Evolutionary conservation across 2,888 invertebrate genomes (phyloP), one percentile per base, ranked within the genome.

Genomic region (Cheilosia grossa): DNA sequence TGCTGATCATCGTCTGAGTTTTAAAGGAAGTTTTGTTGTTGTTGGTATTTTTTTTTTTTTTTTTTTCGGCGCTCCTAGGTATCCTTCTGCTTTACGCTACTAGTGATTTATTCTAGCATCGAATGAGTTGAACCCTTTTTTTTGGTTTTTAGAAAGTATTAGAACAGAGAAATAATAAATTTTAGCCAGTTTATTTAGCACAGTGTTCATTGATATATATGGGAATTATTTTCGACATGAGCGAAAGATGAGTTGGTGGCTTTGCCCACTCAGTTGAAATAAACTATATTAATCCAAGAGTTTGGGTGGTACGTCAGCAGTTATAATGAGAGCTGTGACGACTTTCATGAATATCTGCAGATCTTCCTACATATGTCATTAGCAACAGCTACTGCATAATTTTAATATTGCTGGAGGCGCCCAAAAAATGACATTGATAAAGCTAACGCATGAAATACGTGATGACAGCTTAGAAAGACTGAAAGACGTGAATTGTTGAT

Each of bases 41-140:
- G 27, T 27, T 27, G 27, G 27, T 27, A 1, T 19, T 0, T 24
- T 27, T 54, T 51, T 72, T 72, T 17, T 37, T 24, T 51, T 54
- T 51, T 72, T 72, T 17, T 37, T 24, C 51, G 27, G 44, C 44
- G n/a, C 54, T 44, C 42, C 33, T 81, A 64, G 33, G 53, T 58
- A 66, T 72, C 66, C 51, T 63, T 82, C 24, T 72, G 49, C 44
- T 53, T 72, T 64, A 40, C 40, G 49, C 40, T 69, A 61, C 47
- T 77, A 77, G 69, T 77, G 77, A 69, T 77, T 77, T 77, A 69
- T 77, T 77, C 69, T 61, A 77, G 33, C 77, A 61, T 61, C 44
- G 27, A 40, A 63, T 27, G 53, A 61, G 69, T 42, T 17, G 54
- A 17, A 30, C 24, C 21, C 59, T 51, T 49, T 15, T 56, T 51